Evolutionary conservation across 2,797 vertebrate species (phyloP), one percentile per base, ranked within the genome.

Genomic region (Chromobotia macracanthus): DNA sequence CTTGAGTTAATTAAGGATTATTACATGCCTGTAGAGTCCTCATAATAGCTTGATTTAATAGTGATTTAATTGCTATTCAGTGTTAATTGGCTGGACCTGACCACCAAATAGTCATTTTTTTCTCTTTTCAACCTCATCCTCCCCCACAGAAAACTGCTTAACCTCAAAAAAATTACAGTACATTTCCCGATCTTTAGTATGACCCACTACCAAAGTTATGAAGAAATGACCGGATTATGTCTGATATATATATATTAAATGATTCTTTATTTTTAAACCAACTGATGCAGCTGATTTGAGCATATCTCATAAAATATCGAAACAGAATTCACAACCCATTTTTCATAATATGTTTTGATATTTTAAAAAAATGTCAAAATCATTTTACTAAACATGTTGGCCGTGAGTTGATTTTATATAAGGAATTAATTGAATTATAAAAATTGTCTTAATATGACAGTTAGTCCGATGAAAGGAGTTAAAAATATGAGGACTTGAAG

Each of bases 1-100:
- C 91, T 92, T 93, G 89, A 91, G 90, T 87, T 89, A 92, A 92
- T 90, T 92, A 91, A 85, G 70, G 88, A 89, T 92, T 89, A 93
- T 93, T 94, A 92, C 91, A 94, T 90, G 92, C 89, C 91, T 92
- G 90, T 93, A 92, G 90, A 92, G 53, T 80, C 75, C 71, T 75
- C 60, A 75, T 75, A 93, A 93, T 92, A 88, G 90, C 84, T 87
- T 87, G 61, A 28, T 23, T 58, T 78, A 89, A 89, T 92, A 53
- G 63, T 78, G 50, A 56, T 80, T 68, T 77, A 80, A 75, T 69
- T 81, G 79, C 79, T 69, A 77, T 74, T 81, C 53, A 31, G 16
- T 74, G 69, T 74, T 70, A 84, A 81, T 78, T 78, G 79, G 64
- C 79, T 75, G 31, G 19, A 63, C 51, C 23, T 69, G 65, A 55